Percentiles rank a stretch among this genome's conserved stretches.
These are phyloP conservation scores for Rugalucina vietnamica DNA, from an alignment of 2,888 invertebrate species.

Conservation along the genomic window DNA sequence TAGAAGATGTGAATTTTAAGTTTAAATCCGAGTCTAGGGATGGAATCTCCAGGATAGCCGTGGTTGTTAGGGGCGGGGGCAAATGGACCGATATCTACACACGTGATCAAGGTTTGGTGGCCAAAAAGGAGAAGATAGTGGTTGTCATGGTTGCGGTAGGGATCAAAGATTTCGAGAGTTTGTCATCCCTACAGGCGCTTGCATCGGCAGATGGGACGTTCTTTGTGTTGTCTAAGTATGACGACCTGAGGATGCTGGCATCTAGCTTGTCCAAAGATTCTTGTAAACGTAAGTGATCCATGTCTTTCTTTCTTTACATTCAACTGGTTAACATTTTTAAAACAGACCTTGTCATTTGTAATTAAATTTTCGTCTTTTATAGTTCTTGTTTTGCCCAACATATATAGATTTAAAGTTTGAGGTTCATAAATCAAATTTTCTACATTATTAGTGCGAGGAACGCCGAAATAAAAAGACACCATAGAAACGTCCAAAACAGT, in stretches of 20 bases:
- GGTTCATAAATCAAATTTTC: no score
- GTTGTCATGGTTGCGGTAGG: constrained; percentile 38
- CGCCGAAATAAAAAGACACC: no score
- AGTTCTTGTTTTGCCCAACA: no score
- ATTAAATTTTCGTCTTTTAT: no score
- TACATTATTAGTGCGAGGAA: no score
- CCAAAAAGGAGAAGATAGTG: constrained; percentile 18
- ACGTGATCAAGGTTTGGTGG: constrained; percentile 15
- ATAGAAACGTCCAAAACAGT: no score
- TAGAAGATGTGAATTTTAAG: constrained; percentile 32
- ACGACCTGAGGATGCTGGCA: constrained; percentile 18
- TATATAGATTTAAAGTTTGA: no score
- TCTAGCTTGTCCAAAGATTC: constrained; percentile 30
- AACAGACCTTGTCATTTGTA: no score
- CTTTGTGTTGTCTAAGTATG: constrained; percentile 35
- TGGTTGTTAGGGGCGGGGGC: constrained; percentile 22
- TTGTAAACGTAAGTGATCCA: constrained; percentile 47
- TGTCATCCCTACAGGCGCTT: constrained; percentile 35
- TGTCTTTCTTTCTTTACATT: no score
- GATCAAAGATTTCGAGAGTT: constrained; percentile 29
- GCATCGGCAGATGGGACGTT: constrained; percentile 38
- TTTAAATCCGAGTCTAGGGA: constrained; percentile 36
- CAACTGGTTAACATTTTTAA: no score
- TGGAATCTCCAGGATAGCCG: constrained; percentile 32
- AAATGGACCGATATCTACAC: constrained; percentile 39